A percentile compares a stretch with the other conserved stretches of the same genome.
phyloP scores from a whole-genome alignment of 2,113 vertebrate species.

The Perca flavescens region DNA sequence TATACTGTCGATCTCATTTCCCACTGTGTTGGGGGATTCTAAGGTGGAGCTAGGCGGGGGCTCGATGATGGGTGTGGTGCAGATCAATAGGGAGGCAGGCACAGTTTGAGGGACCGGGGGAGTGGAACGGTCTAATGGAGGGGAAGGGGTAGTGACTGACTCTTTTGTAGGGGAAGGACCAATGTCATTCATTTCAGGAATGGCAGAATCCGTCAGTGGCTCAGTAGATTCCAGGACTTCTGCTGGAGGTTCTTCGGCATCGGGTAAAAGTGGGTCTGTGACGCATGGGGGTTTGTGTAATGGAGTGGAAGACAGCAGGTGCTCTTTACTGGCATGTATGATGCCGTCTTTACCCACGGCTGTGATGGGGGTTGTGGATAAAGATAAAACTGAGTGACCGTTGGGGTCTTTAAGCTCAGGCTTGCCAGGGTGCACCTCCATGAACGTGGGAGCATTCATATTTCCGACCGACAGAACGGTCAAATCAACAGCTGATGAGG shows the following conservation, averaged over 20 bases:
- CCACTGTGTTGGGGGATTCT: conserved; percentile 54
- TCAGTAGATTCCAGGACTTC: conserved; percentile 26
- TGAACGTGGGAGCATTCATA: background rate
- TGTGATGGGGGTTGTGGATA: conserved; percentile 15
- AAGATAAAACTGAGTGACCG: conserved; percentile 45
- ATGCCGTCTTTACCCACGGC: conserved; percentile 29
- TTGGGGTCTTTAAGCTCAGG: conserved; percentile 50
- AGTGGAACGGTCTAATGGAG: conserved; percentile 37
- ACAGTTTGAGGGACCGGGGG: conserved; percentile 21
- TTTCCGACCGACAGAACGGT: conserved; percentile 42
- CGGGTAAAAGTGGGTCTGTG: conserved; percentile 70
- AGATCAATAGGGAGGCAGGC: conserved; percentile 56
- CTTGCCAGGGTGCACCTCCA: conserved; percentile 43
- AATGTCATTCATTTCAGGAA: conserved; percentile 18
- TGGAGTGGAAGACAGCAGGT: conserved; percentile 74
- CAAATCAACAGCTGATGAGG: conserved; percentile 78
- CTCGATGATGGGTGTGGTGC: conserved; percentile 69
- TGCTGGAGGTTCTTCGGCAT: conserved; percentile 48
- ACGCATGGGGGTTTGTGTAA: conserved; percentile 48
- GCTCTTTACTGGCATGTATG: conserved; percentile 57
- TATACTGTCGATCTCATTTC: conserved; percentile 8
- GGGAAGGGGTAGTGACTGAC: background rate
- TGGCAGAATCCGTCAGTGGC: background rate
- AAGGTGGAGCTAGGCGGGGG: conserved; percentile 53
- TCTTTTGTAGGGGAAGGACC: conserved; percentile 24